Evolutionary conservation across 23 tunicate species (phyloP).

Genomic region (Diplosoma virens): DNA sequence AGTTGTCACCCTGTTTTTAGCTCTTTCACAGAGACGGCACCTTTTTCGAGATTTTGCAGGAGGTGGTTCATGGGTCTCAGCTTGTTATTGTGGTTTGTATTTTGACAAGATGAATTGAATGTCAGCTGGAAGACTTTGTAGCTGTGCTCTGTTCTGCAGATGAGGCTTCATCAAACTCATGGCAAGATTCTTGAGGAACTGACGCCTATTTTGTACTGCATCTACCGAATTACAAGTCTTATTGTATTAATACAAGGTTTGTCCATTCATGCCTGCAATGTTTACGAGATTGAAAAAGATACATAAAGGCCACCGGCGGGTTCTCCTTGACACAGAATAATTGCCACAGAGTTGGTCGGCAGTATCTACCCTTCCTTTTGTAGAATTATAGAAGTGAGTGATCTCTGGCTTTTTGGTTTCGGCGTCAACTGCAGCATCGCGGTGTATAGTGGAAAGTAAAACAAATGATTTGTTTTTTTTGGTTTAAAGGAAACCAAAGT

Average conservation of each 20-base stretch:
- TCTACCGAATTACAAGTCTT: no score
- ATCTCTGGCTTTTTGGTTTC: slow-evolving; percentile 23
- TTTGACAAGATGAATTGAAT: slow-evolving; percentile 13
- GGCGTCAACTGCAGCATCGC: neutral
- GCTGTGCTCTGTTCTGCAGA: slow-evolving; percentile 14
- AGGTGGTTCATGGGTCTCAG: slow-evolving; percentile 1
- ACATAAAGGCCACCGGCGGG: slow-evolving; percentile 29
- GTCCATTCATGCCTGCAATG: no score
- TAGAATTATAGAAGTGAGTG: slow-evolving; percentile 13
- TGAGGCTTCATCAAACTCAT: slow-evolving; percentile 18
- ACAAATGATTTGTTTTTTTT: slow-evolving; percentile 10
- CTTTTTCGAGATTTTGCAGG: slow-evolving; percentile 29
- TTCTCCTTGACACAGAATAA: no score
- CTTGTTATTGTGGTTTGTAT: slow-evolving; percentile 21
- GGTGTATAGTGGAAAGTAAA: slow-evolving; percentile 18
- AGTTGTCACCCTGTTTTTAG: slow-evolving; percentile 33
- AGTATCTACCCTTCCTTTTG: slow-evolving; percentile 24
- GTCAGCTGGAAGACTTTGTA: slow-evolving; percentile 4
- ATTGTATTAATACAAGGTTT: no score
- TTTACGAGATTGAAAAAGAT: slow-evolving; percentile 11
- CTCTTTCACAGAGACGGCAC: slow-evolving; percentile 22
- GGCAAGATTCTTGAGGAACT: slow-evolving; percentile 7
- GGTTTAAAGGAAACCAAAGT: slow-evolving; percentile 18
- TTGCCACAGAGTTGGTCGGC: slow-evolving; percentile 18
- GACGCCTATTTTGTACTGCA: slow-evolving; percentile 12